Evolutionary conservation across 2,888 invertebrate species (phyloP).

Genomic region (Trachelus stipa): DNA sequence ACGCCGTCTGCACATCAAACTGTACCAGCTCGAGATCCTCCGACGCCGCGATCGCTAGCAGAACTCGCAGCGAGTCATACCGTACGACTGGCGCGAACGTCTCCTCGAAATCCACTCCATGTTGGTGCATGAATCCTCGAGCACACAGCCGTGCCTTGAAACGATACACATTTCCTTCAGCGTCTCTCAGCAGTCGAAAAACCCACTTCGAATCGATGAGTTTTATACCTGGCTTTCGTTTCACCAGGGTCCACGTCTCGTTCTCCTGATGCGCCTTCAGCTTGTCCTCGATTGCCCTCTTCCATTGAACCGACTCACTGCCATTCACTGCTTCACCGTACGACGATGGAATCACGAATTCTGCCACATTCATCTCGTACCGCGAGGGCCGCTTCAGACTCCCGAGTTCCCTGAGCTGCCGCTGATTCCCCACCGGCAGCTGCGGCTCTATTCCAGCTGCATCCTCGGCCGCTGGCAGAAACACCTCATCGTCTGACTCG

Average conservation of each 20-base stretch:
- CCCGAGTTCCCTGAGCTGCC: background rate
- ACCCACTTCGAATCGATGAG: background rate
- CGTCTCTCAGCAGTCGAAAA: background rate
- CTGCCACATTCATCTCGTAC: background rate
- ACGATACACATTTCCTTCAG: background rate
- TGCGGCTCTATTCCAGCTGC: background rate
- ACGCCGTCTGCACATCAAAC: constrained; percentile 16
- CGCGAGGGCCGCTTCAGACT: background rate
- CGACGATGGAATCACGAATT: background rate
- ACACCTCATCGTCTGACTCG: no score
- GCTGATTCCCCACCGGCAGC: background rate
- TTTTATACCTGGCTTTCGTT: background rate
- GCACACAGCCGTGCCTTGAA: constrained; percentile 13
- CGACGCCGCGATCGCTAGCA: background rate
- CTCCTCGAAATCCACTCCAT: background rate
- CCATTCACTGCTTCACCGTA: constrained; percentile 9
- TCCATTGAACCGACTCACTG: background rate
- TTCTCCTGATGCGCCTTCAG: constrained; percentile 17
- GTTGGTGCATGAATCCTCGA: constrained; percentile 3
- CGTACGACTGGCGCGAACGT: constrained; percentile 9
- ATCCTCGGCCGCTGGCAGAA: background rate
- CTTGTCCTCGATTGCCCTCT: constrained; percentile 11
- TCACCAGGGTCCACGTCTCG: background rate
- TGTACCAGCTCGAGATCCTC: constrained; percentile 8
- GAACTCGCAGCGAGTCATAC: constrained; percentile 4